phyloP scores from a whole-genome alignment of 2,797 vertebrate genomes.

The Champsocephalus esox region DNA sequence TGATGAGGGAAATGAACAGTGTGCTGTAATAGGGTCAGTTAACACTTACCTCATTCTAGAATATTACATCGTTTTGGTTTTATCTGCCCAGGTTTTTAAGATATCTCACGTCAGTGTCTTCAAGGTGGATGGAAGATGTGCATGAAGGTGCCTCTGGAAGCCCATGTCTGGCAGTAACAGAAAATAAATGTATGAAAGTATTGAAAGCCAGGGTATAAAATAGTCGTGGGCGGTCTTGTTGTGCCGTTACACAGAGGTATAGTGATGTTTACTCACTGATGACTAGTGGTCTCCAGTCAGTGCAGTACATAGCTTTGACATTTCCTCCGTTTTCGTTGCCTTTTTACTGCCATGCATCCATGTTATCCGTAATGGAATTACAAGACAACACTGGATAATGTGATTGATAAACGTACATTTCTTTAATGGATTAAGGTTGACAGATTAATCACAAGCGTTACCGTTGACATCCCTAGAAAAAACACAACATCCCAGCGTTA shows the following conservation, averaged over 20 bases:
- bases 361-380: too few relatives aligned
- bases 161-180: not conserved
- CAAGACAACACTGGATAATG: too few relatives aligned
- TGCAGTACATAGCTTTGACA: too few relatives aligned
- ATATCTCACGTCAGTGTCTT: not conserved
- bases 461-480: too few relatives aligned
- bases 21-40: slow-evolving; percentile 3
- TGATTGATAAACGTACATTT: too few relatives aligned
- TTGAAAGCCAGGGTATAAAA: not conserved
- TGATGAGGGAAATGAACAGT: slow-evolving; percentile 16
- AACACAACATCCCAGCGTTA: not conserved
- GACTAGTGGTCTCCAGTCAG: too few relatives aligned
- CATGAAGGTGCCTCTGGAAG: not conserved
- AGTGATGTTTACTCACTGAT: too few relatives aligned
- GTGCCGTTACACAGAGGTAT: too few relatives aligned
- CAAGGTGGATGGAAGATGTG: not conserved
- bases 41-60: not conserved
- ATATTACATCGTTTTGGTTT: not conserved
- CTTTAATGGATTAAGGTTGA: too few relatives aligned
- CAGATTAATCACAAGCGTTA: too few relatives aligned
- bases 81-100: not conserved
- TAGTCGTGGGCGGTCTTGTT: not conserved
- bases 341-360: too few relatives aligned
- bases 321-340: too few relatives aligned
- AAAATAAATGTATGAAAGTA: not conserved